Conservation (phyloP, 2,888 invertebrate genomes). For the Teleogryllus oceanicus region DNA sequence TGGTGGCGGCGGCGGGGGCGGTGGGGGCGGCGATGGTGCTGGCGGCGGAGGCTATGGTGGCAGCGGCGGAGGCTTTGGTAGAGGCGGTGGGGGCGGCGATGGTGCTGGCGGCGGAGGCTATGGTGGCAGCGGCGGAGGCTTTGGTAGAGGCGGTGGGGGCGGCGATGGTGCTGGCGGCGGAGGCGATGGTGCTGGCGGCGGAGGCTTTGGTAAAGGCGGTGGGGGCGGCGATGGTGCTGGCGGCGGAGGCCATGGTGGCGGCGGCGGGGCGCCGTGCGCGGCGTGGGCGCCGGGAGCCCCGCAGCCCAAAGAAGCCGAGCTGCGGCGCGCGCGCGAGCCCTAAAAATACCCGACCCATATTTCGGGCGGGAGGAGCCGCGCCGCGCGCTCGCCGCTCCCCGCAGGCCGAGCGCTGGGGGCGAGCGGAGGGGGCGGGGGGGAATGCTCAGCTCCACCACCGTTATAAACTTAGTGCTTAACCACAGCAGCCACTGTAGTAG, state of each 20-base stretch:
- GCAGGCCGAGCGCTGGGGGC: too few relatives aligned
- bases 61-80: neutral
- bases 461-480: too few relatives aligned
- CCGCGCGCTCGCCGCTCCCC: neutral
- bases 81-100: neutral
- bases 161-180: neutral
- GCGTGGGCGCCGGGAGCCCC: neutral
- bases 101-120: neutral
- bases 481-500: too few relatives aligned
- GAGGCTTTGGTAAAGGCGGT: neutral
- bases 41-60: neutral
- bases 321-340: neutral
- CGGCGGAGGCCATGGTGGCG: neutral
- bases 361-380: neutral
- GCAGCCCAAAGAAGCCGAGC: conserved; percentile 6
- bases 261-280: neutral
- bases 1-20: neutral
- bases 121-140: neutral
- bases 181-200: neutral
- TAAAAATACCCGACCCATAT: conserved; percentile 31
- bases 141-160: neutral
- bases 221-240: neutral
- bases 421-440: too few relatives aligned
- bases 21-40: neutral
- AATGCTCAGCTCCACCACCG: too few relatives aligned